Evolutionary conservation across 2,888 invertebrate genomes (phyloP), one percentile per base, ranked within the genome.

Genomic region (Tenthredo distinguenda): DNA sequence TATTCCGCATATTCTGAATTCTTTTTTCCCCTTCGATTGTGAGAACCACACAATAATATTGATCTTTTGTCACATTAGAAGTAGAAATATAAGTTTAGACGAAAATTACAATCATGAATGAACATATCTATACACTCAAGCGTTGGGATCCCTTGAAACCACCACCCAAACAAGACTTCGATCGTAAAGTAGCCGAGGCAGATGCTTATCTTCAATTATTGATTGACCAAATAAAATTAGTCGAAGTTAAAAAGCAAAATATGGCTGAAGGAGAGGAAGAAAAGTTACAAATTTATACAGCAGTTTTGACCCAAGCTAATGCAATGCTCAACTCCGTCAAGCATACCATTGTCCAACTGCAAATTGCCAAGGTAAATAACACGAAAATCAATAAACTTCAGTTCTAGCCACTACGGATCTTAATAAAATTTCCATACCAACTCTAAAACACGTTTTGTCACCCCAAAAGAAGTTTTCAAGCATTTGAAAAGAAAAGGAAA

Each of bases 291-390:
- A 91, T 89, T 71, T 93, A 93, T 86, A 85, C 88, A 15, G 89
- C 90, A 68, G 89, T 93, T 76, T 89, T 93, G 65, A 88, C 88
- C 5, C 93, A 93, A 87, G 93, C 93, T 0, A 91, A 98, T 97
- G 96, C 96, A 87, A 98, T 99, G 97, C 95, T 99, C 94, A 99
- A 99, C 94, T 97, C 99, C 91, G 98, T 99, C 89, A 99, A 99
- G 95, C 99, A 99, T 95, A 98, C 99, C 91, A 99, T 99, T 94
- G 99, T 99, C 88, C 96, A 99, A 92, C 95, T 99, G 90, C 99
- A 99, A 96, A 99, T 99, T 93, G 98, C 99, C 90, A 99, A 99
- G 96, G 98, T 98, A 95, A 92, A 91, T 90, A 87, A 74, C 7
- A 55, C 55, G 12, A 26, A 26, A 26, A 10, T 26, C 31, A 43